Percentiles rank a stretch among this genome's conserved stretches.
Conservation (phyloP, 2,888 invertebrate genomes). For the Phasia obesa region DNA sequence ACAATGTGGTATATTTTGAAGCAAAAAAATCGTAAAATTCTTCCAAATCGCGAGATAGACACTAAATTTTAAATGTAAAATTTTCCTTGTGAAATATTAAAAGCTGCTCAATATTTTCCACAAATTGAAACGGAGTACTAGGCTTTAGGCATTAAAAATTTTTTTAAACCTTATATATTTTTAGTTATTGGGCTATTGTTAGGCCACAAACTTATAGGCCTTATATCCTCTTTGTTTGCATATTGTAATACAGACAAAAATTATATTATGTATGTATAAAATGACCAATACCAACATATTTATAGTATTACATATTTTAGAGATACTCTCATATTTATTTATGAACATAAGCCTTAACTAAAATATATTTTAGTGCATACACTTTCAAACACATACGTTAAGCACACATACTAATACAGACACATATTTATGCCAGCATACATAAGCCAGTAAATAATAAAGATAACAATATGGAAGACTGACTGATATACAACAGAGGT, state of each 20-base stretch:
- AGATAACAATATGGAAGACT: slow-evolving; percentile 29
- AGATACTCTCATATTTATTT: slow-evolving; percentile 64
- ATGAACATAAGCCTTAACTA: slow-evolving; percentile 56
- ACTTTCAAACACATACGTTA: background rate
- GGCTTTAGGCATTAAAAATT: too few species aligned
- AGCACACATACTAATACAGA: background rate
- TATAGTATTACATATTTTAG: slow-evolving; percentile 54
- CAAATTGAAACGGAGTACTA: too few species aligned
- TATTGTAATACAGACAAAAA: background rate
- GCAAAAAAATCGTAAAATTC: too few species aligned
- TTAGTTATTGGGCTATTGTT: too few species aligned
- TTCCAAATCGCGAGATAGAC: too few species aligned
- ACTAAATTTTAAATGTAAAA: too few species aligned
- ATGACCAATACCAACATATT: slow-evolving; percentile 42
- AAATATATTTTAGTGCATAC: slow-evolving; percentile 32
- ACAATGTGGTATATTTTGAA: too few species aligned
- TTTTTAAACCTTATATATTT: too few species aligned
- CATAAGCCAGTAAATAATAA: slow-evolving; percentile 11
- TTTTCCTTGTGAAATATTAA: too few species aligned
- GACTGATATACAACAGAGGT: background rate
- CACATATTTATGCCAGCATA: too few species aligned
- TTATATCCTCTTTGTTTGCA: background rate
- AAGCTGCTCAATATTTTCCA: too few species aligned
- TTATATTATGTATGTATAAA: background rate
- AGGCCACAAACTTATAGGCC: background rate